Evolutionary conservation across 2,113 vertebrate species (phyloP).

Genomic region (Corythornis madagascariensis): DNA sequence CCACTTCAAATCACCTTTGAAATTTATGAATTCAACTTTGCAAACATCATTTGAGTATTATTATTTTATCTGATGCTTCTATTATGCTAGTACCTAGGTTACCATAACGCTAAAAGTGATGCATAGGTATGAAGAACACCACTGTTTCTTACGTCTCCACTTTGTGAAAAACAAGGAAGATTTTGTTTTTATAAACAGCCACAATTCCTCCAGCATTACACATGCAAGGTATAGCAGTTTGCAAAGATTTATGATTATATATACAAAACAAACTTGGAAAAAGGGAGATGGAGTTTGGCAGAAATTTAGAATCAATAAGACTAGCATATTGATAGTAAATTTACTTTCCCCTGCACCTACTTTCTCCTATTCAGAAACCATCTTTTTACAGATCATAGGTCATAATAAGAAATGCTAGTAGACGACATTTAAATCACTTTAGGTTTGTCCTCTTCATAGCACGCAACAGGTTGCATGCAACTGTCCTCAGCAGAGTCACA

Average conservation of each 20-base stretch:
- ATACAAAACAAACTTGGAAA: not conserved
- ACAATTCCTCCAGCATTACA: not conserved
- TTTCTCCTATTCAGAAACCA: not conserved
- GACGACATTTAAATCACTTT: not conserved
- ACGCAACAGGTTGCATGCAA: not conserved
- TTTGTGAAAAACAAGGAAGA: not conserved
- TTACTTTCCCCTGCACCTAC: not conserved
- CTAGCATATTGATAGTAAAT: not conserved
- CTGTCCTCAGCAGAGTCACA: not conserved
- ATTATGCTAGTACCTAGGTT: constrained; percentile 10
- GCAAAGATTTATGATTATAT: not conserved
- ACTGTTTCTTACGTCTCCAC: not conserved
- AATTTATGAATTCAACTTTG: constrained; percentile 54
- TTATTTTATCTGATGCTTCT: constrained; percentile 56
- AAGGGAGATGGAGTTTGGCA: not conserved
- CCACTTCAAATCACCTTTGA: constrained; percentile 66
- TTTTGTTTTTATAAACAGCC: not conserved
- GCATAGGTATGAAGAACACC: not conserved
- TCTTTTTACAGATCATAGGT: not conserved
- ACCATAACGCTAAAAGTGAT: not conserved
- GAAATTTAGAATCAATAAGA: not conserved
- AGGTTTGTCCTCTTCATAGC: not conserved
- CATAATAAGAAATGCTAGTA: not conserved
- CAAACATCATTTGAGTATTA: constrained; percentile 63
- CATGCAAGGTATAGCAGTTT: not conserved